Percentiles rank a stretch among this genome's conserved stretches.
phyloP scores from a whole-genome alignment of 2,888 invertebrate genomes.

The Trachelus stipa region DNA sequence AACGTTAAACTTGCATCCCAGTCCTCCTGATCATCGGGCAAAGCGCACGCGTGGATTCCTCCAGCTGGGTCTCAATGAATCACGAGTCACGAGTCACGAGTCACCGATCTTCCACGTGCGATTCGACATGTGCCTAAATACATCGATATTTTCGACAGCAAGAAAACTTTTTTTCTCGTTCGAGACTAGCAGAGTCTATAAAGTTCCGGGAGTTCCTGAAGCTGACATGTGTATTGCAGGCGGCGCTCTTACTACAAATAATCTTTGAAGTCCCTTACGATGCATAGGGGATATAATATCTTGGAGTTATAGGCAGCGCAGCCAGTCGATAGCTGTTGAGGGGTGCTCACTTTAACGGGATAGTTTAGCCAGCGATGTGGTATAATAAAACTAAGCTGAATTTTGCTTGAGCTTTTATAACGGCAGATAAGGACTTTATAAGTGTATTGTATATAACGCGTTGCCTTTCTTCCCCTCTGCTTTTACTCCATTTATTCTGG shows the following conservation, averaged over 20 bases:
- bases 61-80: neutral
- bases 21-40: neutral
- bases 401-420: slow-evolving; percentile 19
- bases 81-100: too few species aligned
- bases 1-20: neutral
- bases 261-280: neutral
- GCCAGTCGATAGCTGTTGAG: neutral
- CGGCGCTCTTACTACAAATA: neutral
- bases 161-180: neutral
- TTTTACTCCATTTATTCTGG: neutral
- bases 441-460: slow-evolving; percentile 2
- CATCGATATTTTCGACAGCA: neutral
- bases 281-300: neutral
- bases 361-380: neutral
- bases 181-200: neutral
- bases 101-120: neutral
- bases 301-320: neutral
- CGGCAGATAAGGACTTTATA: slow-evolving; percentile 34
- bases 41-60: too few species aligned
- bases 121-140: neutral
- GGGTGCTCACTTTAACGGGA: neutral
- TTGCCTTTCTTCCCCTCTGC: neutral
- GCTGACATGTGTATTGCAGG: too few species aligned
- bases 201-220: neutral
- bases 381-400: slow-evolving; percentile 1